Conservation (phyloP, 1,140 invertebrate species). For the Drosophila sucinea region DNA sequence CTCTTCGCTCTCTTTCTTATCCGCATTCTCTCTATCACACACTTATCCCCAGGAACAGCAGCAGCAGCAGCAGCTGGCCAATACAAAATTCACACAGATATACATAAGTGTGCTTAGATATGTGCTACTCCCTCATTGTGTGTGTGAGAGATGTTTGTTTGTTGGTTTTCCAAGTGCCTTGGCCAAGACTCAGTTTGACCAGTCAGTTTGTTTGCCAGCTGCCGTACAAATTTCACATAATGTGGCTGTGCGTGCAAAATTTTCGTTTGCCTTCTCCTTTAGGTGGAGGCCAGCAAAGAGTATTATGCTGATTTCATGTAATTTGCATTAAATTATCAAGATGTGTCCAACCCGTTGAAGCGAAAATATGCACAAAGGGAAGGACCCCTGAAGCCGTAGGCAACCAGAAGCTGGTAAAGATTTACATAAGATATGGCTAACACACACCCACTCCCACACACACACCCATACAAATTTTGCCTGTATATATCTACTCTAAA, state of each 20-base stretch:
- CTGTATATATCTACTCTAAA: too few species aligned
- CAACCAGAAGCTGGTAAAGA: slow-evolving; percentile 22
- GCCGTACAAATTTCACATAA: slow-evolving; percentile 51
- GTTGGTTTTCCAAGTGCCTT: slow-evolving; percentile 16
- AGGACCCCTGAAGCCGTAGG: background rate
- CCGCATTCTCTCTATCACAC: slow-evolving; percentile 35
- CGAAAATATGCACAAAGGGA: slow-evolving; percentile 51
- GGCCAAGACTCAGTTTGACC: slow-evolving; percentile 21
- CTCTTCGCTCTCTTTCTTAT: slow-evolving; percentile 40
- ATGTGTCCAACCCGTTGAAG: slow-evolving; percentile 56
- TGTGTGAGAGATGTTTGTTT: slow-evolving; percentile 2
- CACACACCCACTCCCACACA: too few species aligned
- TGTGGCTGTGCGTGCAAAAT: slow-evolving; percentile 32
- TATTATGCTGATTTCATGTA: slow-evolving; percentile 74
- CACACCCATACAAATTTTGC: background rate
- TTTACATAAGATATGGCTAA: slow-evolving; percentile 33
- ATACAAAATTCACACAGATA: slow-evolving; percentile 25
- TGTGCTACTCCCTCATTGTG: slow-evolving; percentile 6
- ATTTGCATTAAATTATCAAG: slow-evolving; percentile 78
- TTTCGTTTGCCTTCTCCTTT: slow-evolving; percentile 53
- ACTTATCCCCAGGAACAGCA: too few species aligned
- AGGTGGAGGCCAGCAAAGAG: slow-evolving; percentile 29
- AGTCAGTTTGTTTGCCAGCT: slow-evolving; percentile 50
- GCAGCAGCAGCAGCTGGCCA: slow-evolving; percentile 56
- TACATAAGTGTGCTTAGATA: slow-evolving; percentile 27